These are phyloP conservation scores for Unio delphinus DNA, from an alignment of 2,888 invertebrate species.

Conservation along the genomic window DNA sequence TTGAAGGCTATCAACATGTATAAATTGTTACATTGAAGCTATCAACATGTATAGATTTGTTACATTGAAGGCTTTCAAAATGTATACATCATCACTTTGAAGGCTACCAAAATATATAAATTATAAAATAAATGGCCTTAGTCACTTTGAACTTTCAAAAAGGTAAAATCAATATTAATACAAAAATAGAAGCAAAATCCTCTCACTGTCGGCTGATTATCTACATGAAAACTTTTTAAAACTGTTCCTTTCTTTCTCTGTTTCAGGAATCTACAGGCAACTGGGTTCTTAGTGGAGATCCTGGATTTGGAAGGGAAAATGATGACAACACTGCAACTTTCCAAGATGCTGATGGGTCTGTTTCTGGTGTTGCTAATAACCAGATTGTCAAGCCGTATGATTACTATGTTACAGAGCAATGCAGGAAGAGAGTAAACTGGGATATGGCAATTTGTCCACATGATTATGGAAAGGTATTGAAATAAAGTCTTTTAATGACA, in stretches of 20 bases:
- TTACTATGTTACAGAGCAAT: conserved; percentile 23
- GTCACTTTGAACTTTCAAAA: too few species aligned
- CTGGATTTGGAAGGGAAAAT: conserved; percentile 23
- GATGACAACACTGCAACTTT: conserved; percentile 34
- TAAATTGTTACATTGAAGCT: too few species aligned
- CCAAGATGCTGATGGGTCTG: conserved; percentile 32
- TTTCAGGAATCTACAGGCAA: conserved; percentile 15
- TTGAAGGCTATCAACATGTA: too few species aligned
- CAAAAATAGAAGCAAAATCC: too few species aligned
- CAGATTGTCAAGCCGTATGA: conserved; percentile 32
- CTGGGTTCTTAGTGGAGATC: conserved; percentile 27
- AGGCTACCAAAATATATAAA: too few species aligned
- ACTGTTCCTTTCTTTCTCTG: not conserved
- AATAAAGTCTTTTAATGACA: too few species aligned
- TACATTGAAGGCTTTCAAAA: too few species aligned
- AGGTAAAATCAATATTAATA: too few species aligned
- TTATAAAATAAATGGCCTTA: too few species aligned
- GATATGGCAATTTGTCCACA: conserved; percentile 43
- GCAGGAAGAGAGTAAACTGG: conserved; percentile 33
- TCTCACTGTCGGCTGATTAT: too few species aligned
- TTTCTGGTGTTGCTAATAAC: conserved; percentile 11
- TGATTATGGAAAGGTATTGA: conserved; percentile 34
- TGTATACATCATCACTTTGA: too few species aligned
- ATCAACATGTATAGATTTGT: too few species aligned
- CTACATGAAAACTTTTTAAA: not conserved